A percentile compares a stretch with the other conserved stretches of the same genome.
These are phyloP conservation scores for Semaprochilodus insignis DNA, from an alignment of 2,797 vertebrate species.

Conservation along the genomic window DNA sequence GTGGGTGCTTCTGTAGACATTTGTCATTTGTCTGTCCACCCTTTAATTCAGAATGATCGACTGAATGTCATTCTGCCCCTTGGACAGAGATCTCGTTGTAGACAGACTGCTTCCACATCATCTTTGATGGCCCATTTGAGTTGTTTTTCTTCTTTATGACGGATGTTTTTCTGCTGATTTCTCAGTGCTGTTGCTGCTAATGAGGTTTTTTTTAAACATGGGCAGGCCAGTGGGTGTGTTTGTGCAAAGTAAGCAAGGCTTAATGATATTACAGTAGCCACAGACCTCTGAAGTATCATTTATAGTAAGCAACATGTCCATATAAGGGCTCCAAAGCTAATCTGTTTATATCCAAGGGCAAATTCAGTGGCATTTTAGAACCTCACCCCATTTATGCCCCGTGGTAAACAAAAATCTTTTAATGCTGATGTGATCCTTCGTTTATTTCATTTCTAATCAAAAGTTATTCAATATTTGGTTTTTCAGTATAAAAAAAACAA, in stretches of 20 bases:
- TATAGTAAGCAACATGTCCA: neutral
- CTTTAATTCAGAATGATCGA: conserved; percentile 47
- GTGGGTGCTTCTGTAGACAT: conserved; percentile 33
- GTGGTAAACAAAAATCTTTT: neutral
- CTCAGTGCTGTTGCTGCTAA: neutral
- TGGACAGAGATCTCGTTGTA: conserved; percentile 17
- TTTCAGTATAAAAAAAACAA: no score
- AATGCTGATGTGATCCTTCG: neutral
- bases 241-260: neutral
- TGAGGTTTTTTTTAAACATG: neutral
- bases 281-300: neutral
- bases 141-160: neutral
- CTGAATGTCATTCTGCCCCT: conserved; percentile 22
- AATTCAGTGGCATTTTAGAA: neutral
- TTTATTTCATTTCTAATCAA: no score
- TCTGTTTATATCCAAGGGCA: neutral
- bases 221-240: neutral
- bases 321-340: neutral
- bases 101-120: conserved; percentile 2
- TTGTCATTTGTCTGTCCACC: conserved; percentile 37
- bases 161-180: conserved; percentile 5
- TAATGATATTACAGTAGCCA: neutral
- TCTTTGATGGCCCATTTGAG: neutral
- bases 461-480: no score
- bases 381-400: neutral